phyloP scores from a whole-genome alignment of 2,888 invertebrate species.

The Epinotia nisella region DNA sequence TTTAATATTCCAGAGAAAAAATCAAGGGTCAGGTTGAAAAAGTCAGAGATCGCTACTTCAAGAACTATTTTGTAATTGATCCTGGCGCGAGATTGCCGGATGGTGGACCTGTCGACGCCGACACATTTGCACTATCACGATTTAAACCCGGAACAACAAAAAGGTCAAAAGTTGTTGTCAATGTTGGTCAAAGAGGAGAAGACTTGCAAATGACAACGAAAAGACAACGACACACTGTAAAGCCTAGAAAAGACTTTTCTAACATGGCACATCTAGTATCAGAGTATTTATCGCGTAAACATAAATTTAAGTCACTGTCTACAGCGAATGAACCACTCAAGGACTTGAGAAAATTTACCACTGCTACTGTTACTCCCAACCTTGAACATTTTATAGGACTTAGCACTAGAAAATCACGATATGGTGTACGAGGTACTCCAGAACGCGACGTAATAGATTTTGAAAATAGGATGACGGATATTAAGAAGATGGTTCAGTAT shows the following conservation, averaged over 20 bases:
- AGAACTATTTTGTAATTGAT: not conserved
- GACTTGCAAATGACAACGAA: not conserved
- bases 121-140: not conserved
- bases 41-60: not conserved
- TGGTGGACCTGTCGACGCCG: no score
- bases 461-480: not conserved
- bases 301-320: not conserved
- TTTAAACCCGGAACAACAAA: not conserved
- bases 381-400: not conserved
- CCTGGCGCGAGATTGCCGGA: not conserved
- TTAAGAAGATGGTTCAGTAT: not conserved
- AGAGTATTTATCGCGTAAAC: not conserved
- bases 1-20: not conserved
- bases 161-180: not conserved
- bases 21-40: not conserved
- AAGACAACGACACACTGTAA: not conserved
- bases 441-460: not conserved
- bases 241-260: constrained; percentile 1
- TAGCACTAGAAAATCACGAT: not conserved
- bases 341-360: not conserved
- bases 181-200: not conserved
- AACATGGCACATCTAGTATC: not conserved
- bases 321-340: not conserved
- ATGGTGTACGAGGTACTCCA: not conserved
- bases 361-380: not conserved